Conservation (phyloP, 2,797 vertebrate genomes). For the Eremophila alpestris region DNA sequence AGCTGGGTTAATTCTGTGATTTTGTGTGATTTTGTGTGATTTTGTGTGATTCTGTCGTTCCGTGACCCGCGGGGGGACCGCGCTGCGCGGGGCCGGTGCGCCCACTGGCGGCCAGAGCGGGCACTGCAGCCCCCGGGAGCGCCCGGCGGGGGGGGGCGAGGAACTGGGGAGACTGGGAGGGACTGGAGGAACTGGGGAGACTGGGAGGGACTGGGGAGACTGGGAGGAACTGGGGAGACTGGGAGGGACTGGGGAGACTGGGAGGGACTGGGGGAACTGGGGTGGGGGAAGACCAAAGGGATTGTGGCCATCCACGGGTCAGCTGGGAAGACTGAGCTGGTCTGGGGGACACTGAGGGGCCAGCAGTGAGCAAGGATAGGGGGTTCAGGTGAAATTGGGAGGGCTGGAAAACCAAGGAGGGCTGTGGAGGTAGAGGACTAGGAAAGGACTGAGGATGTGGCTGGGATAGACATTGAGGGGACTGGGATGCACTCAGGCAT, state of each 20-base stretch:
- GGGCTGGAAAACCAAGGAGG: background rate
- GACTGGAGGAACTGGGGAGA: too few relatives aligned
- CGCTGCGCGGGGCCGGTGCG: background rate
- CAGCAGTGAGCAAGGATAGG: background rate
- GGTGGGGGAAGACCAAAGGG: too few relatives aligned
- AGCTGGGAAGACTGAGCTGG: background rate
- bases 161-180: too few relatives aligned
- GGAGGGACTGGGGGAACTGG: background rate
- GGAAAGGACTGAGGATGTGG: background rate
- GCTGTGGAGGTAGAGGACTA: background rate
- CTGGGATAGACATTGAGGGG: background rate
- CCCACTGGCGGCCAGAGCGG: constrained; percentile 38
- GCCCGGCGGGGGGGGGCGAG: too few relatives aligned
- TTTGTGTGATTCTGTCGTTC: background rate
- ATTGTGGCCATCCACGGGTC: background rate
- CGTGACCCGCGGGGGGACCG: too few relatives aligned
- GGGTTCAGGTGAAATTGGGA: background rate
- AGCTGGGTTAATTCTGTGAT: background rate
- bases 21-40: background rate
- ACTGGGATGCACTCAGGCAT: background rate
- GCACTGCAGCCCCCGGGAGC: background rate
- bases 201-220: background rate
- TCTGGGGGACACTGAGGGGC: background rate
- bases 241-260: too few relatives aligned
- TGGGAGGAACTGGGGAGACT: background rate